A percentile compares a stretch with the other conserved stretches of the same genome.
Conservation (phyloP, 2,797 vertebrate genomes). For the Poeciliopsis paucimaculata region DNA sequence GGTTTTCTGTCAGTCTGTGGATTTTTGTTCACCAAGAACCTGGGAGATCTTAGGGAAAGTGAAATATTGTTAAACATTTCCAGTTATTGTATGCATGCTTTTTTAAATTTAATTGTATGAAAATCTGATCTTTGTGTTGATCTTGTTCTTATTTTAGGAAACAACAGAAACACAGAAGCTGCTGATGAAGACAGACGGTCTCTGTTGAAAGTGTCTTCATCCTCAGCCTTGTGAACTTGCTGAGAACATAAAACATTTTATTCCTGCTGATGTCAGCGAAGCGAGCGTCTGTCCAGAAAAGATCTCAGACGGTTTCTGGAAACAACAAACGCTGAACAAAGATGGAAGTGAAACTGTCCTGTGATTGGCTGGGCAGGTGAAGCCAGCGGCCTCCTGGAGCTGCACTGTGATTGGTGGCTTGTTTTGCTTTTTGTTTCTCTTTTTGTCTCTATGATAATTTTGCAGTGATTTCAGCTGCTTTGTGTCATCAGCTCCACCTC, state of each 20-base stretch:
- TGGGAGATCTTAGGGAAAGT: background rate
- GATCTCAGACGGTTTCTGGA: background rate
- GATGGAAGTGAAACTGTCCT: background rate
- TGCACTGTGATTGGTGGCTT: constrained; percentile 23
- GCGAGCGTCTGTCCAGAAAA: no score
- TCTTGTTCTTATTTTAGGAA: background rate
- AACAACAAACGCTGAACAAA: background rate
- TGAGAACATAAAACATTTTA: no score
- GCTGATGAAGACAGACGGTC: no score
- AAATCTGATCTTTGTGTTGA: background rate
- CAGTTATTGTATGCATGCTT: background rate
- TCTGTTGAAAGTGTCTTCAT: no score
- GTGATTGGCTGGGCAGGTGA: constrained; percentile 40
- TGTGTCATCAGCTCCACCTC: background rate
- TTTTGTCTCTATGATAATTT: background rate
- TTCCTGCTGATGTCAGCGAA: no score
- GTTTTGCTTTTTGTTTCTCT: background rate
- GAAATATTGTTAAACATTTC: no score
- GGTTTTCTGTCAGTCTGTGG: no score
- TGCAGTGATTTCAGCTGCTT: background rate
- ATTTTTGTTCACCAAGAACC: background rate
- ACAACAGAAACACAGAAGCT: no score
- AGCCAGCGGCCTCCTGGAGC: constrained; percentile 33
- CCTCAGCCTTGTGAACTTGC: no score
- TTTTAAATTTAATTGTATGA: background rate